Evolutionary conservation across 2,113 vertebrate species (phyloP).

Genomic region (Stictonetta naevosa): DNA sequence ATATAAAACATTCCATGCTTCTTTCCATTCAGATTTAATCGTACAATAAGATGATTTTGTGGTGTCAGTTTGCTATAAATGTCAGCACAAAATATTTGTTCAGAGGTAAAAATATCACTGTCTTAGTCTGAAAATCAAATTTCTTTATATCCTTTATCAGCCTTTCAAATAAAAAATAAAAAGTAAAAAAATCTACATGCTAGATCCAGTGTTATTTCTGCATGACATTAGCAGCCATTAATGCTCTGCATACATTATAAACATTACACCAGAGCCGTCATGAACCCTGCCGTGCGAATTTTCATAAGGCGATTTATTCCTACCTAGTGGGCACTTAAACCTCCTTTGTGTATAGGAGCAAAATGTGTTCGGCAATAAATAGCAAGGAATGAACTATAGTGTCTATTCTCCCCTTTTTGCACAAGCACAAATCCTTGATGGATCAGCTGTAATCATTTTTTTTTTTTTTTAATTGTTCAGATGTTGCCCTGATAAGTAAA

Average conservation of each 20-base stretch:
- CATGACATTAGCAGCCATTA: constrained; percentile 64
- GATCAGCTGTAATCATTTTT: not conserved
- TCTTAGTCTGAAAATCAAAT: not conserved
- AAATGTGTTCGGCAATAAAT: constrained; percentile 70
- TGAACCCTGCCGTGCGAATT: constrained; percentile 70
- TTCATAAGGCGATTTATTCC: constrained; percentile 80
- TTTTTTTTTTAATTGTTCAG: constrained; percentile 18
- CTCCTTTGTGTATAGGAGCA: constrained; percentile 70
- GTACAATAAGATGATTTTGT: not conserved
- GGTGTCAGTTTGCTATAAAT: not conserved
- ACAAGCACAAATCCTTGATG: constrained; percentile 35
- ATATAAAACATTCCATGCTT: not conserved
- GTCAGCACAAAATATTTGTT: not conserved
- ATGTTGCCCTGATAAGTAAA: not conserved
- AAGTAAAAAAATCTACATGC: not conserved
- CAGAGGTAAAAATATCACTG: not conserved
- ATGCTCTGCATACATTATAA: constrained; percentile 71
- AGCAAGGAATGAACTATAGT: constrained; percentile 20
- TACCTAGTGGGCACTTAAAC: constrained; percentile 72
- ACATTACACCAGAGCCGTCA: constrained; percentile 69
- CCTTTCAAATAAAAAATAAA: not conserved
- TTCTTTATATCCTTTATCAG: not conserved
- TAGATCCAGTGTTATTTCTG: constrained; percentile 66
- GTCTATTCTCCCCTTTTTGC: constrained; percentile 17
- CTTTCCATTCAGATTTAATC: not conserved